phyloP scores from a whole-genome alignment of 2,797 vertebrate genomes.

The Oreochromis grahami region DNA sequence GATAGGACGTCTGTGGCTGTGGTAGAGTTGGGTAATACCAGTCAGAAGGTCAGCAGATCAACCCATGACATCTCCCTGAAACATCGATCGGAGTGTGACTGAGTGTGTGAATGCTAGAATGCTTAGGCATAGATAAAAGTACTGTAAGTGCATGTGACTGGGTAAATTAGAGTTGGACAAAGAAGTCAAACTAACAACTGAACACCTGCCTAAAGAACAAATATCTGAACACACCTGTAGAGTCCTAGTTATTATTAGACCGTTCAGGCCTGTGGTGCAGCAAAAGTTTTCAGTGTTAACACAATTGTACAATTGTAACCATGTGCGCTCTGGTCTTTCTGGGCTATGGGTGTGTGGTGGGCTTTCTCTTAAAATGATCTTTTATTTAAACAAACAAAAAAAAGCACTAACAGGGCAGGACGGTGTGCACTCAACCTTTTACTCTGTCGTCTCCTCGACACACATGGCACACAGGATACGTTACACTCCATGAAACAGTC shows the following conservation, averaged over 20 bases:
- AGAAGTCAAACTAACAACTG: neutral
- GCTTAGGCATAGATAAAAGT: neutral
- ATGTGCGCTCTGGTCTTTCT: fast-evolving
- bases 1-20: fast-evolving
- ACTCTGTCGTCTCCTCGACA: neutral
- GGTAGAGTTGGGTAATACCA: fast-evolving
- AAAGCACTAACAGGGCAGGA: neutral
- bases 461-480: neutral
- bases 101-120: fast-evolving
- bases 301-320: fast-evolving
- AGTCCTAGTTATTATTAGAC: neutral
- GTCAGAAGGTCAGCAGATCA: neutral
- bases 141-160: fast-evolving
- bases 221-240: fast-evolving
- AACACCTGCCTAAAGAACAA: neutral
- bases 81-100: fast-evolving
- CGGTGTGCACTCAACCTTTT: neutral
- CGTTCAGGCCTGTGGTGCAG: neutral
- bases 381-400: neutral
- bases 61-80: neutral
- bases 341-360: neutral
- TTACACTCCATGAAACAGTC: neutral
- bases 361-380: neutral
- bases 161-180: neutral
- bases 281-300: fast-evolving